Base-by-base conservation (phyloP, 2,888 invertebrate species). In the Dromius quadrimaculatus region DNA sequence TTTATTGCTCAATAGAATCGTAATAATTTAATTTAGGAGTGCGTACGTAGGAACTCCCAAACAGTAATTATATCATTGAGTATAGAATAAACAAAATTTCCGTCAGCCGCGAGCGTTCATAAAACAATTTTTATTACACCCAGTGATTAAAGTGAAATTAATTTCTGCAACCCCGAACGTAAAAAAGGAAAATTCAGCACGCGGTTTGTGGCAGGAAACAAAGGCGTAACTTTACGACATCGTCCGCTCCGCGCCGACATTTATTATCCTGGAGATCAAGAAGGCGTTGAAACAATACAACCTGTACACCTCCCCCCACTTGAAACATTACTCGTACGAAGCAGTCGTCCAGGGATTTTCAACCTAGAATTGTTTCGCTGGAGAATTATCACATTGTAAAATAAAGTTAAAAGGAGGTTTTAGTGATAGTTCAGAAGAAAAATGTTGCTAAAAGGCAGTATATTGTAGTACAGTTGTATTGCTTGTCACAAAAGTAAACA, bases 221-320 rank as follows among this genome's bases (percentile, higher is more conserved):
- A 54, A 15, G 15, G 15, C 28, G 28, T 15, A 28, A 54, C 13
- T 54, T 54, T 54, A 54, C 50, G 50, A 28, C 11, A 13, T 11
- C 20, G 11, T 36, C 11, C 36, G n/a, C 36, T 1, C n/a, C 11
- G 36, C 36, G 19, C 50, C 23, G 28, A 54, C 50, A 54, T 54
- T 54, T 54, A 54, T 54, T 54, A 54, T 54, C 23, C 50, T 15
- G 13, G 50, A 54, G 50, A 54, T 54, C 50, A 54, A 17, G 28
- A 15, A 8, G 28, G 28, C 47, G 5, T 20, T 47, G 47, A 47
- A 54, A 54, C 50, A 54, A 54, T 54, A 54, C 50, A 54, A 54
- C 8, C 50, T 13, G 23, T 23, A 54, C 50, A 28, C 13, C 6
- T 6, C 5, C 13, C 8, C 41, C 38, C 15, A 11, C 15, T 15